A percentile compares a stretch with the other conserved stretches of the same genome.
Evolutionary conservation across 2,113 vertebrate genomes (phyloP).

Genomic region (Pterocles orientalis): DNA sequence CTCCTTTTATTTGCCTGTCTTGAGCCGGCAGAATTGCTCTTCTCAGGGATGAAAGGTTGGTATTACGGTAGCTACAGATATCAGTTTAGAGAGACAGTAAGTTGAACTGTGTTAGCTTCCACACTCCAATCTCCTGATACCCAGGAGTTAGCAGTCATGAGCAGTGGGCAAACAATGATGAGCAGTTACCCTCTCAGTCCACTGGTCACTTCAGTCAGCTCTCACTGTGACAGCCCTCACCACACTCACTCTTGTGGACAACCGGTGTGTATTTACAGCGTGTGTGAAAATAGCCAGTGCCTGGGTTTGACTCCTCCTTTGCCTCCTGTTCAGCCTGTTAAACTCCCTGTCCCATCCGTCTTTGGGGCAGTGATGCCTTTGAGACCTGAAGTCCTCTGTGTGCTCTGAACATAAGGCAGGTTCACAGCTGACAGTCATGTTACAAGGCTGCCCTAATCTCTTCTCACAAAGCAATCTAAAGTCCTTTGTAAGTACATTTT

Average conservation of each 20-base stretch:
- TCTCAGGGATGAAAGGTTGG: neutral
- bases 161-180: neutral
- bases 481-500: neutral
- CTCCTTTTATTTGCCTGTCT: neutral
- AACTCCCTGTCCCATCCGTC: rapidly evolving
- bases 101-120: neutral
- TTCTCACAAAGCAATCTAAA: neutral
- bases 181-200: neutral
- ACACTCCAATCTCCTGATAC: neutral
- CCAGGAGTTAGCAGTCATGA: neutral
- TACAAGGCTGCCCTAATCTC: neutral
- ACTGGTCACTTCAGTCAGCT: neutral
- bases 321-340: neutral
- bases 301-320: neutral
- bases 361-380: neutral
- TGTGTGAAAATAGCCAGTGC: neutral
- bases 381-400: rapidly evolving
- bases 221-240: neutral
- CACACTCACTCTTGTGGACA: neutral
- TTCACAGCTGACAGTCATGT: neutral
- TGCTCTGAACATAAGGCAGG: neutral
- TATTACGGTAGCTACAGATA: neutral
- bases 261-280: neutral
- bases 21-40: neutral
- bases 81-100: neutral